Base-by-base conservation (phyloP, 2,113 vertebrate genomes). In the Pluvianellus socialis region DNA sequence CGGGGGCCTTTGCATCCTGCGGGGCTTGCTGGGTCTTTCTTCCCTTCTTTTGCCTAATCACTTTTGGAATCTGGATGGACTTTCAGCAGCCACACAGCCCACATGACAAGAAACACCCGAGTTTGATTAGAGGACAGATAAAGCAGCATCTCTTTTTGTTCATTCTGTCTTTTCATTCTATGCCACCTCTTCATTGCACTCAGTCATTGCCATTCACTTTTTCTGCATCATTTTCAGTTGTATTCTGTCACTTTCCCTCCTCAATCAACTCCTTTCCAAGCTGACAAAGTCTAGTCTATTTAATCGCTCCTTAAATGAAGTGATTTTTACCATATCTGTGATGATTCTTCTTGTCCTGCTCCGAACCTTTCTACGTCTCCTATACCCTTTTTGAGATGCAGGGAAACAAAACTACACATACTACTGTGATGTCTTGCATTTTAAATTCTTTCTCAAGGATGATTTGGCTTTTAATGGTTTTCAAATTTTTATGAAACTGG, bases 181-280 rank as follows among this genome's bases (percentile, higher is more conserved):
- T 75, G 42, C 22, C 30, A 88, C 23, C 52, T 93, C 81, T 79
- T 94, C 66, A 52, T 11, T 63, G 70, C 79, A 53, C 40, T 71
- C 76, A 87, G 73, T 52, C 61, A 40, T 18, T 85, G 71, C 77
- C 58, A 38, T 87, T 93, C 90, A 90, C 50, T 42, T 90, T 75
- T 90, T 73, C 62, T 49, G 12, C 58, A 76, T 50, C 35, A 73
- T 88, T 96, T 91, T 79, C 49, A n/a, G 42, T 26, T 82, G 14
- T 32, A 75, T 96, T 94, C 66, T 75, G 11, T 35, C 3, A 3
- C 50, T 3, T 88, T 79, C 24, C 22, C 28, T 76, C 35, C 90
- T 81, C 84, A 95, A 67, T 91, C 90, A 93, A 53, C 23, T 72
- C 42, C 55, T 62, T 91, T 94, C 88, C 77, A 79, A 76, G 58